Evolutionary conservation across 2,113 vertebrate species (phyloP).

Genomic region (Chelonoidis abingdonii): DNA sequence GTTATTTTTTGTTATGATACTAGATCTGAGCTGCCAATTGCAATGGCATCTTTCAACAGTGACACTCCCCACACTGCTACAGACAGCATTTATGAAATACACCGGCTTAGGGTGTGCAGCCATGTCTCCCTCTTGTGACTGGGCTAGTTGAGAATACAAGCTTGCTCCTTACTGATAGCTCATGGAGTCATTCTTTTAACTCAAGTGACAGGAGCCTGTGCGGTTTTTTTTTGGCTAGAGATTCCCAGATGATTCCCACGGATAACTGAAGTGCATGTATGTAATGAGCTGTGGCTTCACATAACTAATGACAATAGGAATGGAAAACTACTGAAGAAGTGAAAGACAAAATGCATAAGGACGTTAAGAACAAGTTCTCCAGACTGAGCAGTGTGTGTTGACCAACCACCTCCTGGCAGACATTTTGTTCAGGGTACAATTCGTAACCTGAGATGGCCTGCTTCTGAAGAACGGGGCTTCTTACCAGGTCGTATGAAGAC

Average conservation of each 20-base stretch:
- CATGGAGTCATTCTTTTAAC: background rate
- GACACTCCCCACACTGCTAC: background rate
- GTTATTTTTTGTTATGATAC: background rate
- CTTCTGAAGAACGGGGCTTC: background rate
- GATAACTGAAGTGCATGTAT: background rate
- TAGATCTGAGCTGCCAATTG: background rate
- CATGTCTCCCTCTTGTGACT: background rate
- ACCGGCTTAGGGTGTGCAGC: background rate
- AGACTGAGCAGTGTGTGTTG: background rate
- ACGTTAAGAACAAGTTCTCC: background rate
- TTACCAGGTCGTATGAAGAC: slow-evolving; percentile 97
- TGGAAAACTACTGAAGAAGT: background rate
- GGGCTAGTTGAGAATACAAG: background rate
- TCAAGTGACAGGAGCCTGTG: background rate
- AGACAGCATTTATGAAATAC: background rate
- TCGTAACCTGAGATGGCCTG: background rate
- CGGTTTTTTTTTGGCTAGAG: background rate
- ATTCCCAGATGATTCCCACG: background rate
- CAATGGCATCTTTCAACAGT: background rate
- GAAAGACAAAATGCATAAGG: background rate
- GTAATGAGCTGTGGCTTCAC: background rate
- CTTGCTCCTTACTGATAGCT: background rate
- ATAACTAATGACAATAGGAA: background rate
- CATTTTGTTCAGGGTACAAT: background rate
- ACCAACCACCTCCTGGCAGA: rapidly evolving